Evolutionary conservation across 2,113 vertebrate genomes (phyloP), one percentile per base, ranked within the genome.

Genomic region (Lagopus muta): DNA sequence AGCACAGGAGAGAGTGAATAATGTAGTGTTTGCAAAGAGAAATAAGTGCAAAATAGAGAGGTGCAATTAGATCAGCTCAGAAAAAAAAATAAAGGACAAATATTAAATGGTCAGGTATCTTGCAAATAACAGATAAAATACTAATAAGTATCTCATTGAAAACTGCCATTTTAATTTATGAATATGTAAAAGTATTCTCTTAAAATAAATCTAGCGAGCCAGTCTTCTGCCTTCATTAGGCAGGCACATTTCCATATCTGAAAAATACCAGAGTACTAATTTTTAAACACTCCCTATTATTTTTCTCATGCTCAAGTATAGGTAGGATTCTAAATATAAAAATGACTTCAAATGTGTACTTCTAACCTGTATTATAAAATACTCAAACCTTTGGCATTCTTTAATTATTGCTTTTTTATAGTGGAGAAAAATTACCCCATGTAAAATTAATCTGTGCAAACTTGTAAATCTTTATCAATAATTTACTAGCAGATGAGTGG

Each of bases 41-140:
- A 98, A 97, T 98, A 97, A 96, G 97, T 98, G 97, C 97, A 98
- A 97, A 98, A 97, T 96, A 97, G 97, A 97, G 97, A 95, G 88
- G 93, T 97, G 97, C 97, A 98, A 98, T 98, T 97, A 98, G 97
- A 97, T 96, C 97, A 95, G 94, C 92, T 94, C 93, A 90, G 81
- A 97, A 95, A 54, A 95, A 95, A 54, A 28, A 98, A 97, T 82
- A 97, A 96, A 97, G 97, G 97, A 48, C 76, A 96, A 96, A 97
- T 97, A 97, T 97, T 95, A 98, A 97, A 97, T 82, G 93, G 93
- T 84, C 96, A 96, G 94, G 87, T 97, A 96, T 94, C 95, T 89
- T 89, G 90, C 95, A 97, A 97, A 97, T 97, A 96, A 89, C 85
- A 96, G 96, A 92, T 87, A 90, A 93, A 96, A 93, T 20, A 92